Evolutionary conservation across 2,888 invertebrate species (phyloP).

Genomic region (Petrolisthes cinctipes): DNA sequence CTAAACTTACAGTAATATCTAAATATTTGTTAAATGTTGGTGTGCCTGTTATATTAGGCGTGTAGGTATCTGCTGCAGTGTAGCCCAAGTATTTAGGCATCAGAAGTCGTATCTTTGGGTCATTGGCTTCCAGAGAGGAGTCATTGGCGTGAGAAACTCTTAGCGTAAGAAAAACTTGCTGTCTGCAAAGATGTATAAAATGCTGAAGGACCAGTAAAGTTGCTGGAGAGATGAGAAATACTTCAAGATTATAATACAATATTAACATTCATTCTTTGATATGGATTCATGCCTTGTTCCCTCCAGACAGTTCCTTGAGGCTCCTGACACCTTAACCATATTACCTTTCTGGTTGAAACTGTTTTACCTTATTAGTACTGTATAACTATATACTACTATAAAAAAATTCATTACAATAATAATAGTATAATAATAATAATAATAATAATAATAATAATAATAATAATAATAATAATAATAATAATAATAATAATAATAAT

Average conservation of each 20-base stretch:
- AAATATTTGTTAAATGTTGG: conserved; percentile 36
- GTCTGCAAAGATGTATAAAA: not conserved
- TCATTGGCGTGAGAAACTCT: conserved; percentile 47
- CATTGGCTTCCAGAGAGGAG: conserved; percentile 43
- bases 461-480: conserved; percentile 19
- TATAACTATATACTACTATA: too few species aligned
- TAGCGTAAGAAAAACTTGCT: conserved; percentile 30
- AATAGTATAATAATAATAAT: not conserved
- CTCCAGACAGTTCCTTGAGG: too few species aligned
- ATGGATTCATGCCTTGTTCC: too few species aligned
- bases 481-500: not conserved
- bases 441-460: not conserved
- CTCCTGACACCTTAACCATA: too few species aligned
- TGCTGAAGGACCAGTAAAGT: too few species aligned
- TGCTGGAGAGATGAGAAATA: too few species aligned
- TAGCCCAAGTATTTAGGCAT: conserved; percentile 45
- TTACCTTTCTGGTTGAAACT: too few species aligned
- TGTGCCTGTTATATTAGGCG: conserved; percentile 40
- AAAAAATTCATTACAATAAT: too few species aligned
- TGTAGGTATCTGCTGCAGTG: not conserved
- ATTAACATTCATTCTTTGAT: too few species aligned
- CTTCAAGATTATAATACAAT: too few species aligned
- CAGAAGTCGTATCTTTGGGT: conserved; percentile 37
- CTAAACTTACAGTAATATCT: conserved; percentile 50
- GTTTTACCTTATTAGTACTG: too few species aligned